These are phyloP conservation scores for Toxotes chatareus DNA, from an alignment of 2,113 vertebrate genomes.

Conservation along the genomic window DNA sequence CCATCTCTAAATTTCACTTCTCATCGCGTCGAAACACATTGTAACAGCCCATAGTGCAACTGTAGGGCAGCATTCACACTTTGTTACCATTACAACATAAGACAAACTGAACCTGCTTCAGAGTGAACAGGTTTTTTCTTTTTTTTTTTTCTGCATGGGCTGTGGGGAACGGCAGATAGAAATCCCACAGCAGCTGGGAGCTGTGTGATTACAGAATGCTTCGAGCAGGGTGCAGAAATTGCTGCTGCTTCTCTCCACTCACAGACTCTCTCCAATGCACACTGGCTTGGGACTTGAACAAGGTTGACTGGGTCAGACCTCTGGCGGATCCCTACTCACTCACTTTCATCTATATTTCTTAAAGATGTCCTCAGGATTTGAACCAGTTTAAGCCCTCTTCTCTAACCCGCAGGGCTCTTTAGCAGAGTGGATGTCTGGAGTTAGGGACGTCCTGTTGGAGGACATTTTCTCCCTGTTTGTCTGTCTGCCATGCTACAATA, in stretches of 20 bases:
- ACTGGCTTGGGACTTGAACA: conserved; percentile 49
- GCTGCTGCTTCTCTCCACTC: conserved; percentile 32
- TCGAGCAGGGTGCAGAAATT: conserved; percentile 57
- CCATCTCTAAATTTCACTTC: conserved; percentile 13
- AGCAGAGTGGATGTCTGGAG: conserved; percentile 34
- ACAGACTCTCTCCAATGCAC: conserved; percentile 15
- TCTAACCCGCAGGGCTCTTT: conserved; percentile 45
- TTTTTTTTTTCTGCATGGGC: conserved; percentile 38
- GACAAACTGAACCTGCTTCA: conserved; percentile 39
- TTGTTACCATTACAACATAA: conserved; percentile 11
- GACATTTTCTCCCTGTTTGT: not conserved
- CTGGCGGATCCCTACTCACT: conserved; percentile 22
- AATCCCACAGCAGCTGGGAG: conserved; percentile 62
- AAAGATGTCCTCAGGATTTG: conserved; percentile 13
- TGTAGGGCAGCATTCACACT: conserved; percentile 41
- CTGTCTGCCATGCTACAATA: not conserved
- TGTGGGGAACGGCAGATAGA: conserved; percentile 40
- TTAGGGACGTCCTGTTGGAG: conserved; percentile 25
- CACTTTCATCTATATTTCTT: conserved; percentile 38
- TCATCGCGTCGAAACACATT: not conserved
- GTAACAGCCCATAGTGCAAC: conserved; percentile 19
- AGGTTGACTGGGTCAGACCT: conserved; percentile 61
- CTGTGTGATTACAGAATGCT: conserved; percentile 65
- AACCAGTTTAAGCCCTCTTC: conserved; percentile 40
- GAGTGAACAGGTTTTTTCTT: conserved; percentile 32